Evolutionary conservation across 2,797 vertebrate species (phyloP), one percentile per base, ranked within the genome.

Genomic region (Gadopsis bispinosus): DNA sequence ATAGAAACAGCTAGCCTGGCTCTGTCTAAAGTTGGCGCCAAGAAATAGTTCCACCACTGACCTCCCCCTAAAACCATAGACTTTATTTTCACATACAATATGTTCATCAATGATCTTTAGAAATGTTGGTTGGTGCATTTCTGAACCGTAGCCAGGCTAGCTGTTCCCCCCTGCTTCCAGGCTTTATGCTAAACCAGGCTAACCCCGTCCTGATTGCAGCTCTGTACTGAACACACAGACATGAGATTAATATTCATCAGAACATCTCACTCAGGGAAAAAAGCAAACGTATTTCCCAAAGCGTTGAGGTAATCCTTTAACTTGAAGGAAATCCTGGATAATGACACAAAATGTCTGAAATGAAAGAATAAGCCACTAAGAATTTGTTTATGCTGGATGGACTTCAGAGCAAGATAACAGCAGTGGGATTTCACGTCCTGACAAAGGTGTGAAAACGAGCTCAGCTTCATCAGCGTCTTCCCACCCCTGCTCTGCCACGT

Each of bases 401-500:
- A n/a, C 7, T 48, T 35, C 43, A 29, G 13, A 22, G 33, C 4
- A 53, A 26, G 53, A 48, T 12, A 26, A 29, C 5, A 20, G 3
- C 14, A 14, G 51, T 37, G 29, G 55, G n/a, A 31, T 68, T 43
- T 58, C 31, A 41, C 47, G 48, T 65, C 4, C 5, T 33, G n/a
- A 69, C 33, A 7, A 41, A 59, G 5, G 13, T 59, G 67, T 69
- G 39, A 85, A 71, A 55, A 56, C 22, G 7, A 69, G 33, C 20
- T 33, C 17, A 43, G 2, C 20, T 19, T 56, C 35, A 51, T 77
- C 37, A 41, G 56, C 0, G 0, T 70, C 48, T 66, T 70, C 50
- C 10, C 56, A 73, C 19, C 56, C 17, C 59, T 17, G 41, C n/a
- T 29, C 45, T 65, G 37, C 37, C 73, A 58, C 64, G 55, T 65